phyloP scores from a whole-genome alignment of 2,888 invertebrate genomes.

The Syrphus vitripennis region DNA sequence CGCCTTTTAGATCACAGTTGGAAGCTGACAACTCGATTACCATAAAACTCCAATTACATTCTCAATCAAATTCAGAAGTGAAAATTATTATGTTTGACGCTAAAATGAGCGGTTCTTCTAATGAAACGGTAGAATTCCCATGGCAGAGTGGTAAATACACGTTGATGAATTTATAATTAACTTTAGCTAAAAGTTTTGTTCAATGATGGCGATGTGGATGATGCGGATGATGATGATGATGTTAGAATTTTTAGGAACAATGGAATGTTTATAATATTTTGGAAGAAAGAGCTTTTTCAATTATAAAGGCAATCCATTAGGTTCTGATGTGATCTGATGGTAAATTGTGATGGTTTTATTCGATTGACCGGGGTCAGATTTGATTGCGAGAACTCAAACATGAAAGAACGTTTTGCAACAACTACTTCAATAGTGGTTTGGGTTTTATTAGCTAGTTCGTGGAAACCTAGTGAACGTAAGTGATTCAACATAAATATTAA shows the following conservation, averaged over 20 bases:
- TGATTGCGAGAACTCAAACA: slow-evolving; percentile 33
- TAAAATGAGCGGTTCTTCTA: slow-evolving; percentile 2
- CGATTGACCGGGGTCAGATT: not conserved
- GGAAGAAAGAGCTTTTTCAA: not conserved
- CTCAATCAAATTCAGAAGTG: slow-evolving; percentile 19
- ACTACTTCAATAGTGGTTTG: not conserved
- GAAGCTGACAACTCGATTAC: slow-evolving; percentile 30
- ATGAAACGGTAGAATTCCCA: not conserved
- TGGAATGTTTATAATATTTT: not conserved
- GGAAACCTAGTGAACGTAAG: slow-evolving; percentile 24
- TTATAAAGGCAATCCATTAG: not conserved
- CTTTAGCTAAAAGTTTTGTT: not conserved
- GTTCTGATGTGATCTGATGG: too few relatives aligned
- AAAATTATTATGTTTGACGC: slow-evolving; percentile 6
- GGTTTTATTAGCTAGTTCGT: slow-evolving; percentile 1
- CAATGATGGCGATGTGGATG: not conserved
- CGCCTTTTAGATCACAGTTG: slow-evolving; percentile 7
- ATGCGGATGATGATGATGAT: not conserved
- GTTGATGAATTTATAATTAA: slow-evolving; percentile 12
- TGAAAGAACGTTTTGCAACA: slow-evolving; percentile 34
- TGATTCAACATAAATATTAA: not conserved
- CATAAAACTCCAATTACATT: slow-evolving; percentile 47
- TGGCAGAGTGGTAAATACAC: not conserved
- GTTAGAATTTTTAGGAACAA: not conserved
- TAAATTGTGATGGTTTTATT: not conserved